Conservation (phyloP, 1,140 invertebrate genomes). For the Meloidogyne floridensis region DNA sequence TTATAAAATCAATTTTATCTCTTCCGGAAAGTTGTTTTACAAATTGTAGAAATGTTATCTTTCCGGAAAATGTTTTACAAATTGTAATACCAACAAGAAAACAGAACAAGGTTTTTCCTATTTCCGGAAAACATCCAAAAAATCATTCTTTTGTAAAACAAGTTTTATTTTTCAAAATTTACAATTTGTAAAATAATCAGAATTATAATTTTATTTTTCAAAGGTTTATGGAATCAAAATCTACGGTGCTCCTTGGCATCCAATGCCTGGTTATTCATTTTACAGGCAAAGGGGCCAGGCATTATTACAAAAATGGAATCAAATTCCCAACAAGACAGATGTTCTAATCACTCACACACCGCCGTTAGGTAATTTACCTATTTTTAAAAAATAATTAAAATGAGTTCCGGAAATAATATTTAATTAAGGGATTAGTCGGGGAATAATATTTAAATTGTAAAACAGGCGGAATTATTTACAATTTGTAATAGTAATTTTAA, state of each 20-base stretch:
- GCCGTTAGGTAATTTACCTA: conserved; percentile 60
- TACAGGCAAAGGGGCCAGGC: conserved; percentile 70
- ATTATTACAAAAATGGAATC: conserved; percentile 78
- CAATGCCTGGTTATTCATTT: conserved; percentile 61
- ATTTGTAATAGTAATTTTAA: too few relatives aligned
- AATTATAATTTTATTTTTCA: conserved; percentile 25
- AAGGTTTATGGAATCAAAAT: conserved; percentile 61
- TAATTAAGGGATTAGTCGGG: too few relatives aligned
- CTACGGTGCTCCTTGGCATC: conserved; percentile 70
- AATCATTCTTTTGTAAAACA: too few relatives aligned
- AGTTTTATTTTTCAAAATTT: too few relatives aligned
- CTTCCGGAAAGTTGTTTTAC: too few relatives aligned
- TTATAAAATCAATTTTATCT: too few relatives aligned
- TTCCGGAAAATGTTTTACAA: too few relatives aligned
- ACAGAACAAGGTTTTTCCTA: too few relatives aligned
- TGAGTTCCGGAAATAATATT: background rate
- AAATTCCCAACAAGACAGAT: conserved; percentile 77
- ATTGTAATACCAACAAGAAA: too few relatives aligned
- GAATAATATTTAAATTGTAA: background rate
- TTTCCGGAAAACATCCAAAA: too few relatives aligned
- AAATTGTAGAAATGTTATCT: too few relatives aligned
- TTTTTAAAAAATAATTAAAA: conserved; percentile 73
- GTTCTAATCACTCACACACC: conserved; percentile 76
- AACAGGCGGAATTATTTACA: too few relatives aligned
- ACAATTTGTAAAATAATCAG: background rate